Percentiles rank a stretch among this genome's conserved stretches.
Evolutionary conservation across 2,797 vertebrate species (phyloP).

Genomic region (Glyptemys insculpta): DNA sequence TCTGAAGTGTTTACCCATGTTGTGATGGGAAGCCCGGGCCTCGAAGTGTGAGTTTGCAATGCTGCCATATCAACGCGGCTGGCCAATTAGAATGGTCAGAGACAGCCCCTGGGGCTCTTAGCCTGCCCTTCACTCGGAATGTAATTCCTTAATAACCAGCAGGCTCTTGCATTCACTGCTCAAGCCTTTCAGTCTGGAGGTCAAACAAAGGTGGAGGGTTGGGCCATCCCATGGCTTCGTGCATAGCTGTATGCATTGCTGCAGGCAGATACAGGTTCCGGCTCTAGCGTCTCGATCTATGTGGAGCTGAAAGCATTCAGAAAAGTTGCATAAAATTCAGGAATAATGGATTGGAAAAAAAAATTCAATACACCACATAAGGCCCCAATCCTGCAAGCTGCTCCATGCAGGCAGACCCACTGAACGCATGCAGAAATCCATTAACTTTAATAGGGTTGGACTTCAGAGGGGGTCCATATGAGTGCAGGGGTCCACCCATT

Average conservation of each 20-base stretch:
- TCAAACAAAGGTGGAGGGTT: neutral
- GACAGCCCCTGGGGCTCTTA: neutral
- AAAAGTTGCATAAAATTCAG: neutral
- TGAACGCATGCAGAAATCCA: neutral
- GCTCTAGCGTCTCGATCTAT: neutral
- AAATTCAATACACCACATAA: neutral
- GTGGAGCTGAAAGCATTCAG: neutral
- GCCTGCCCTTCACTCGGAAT: neutral
- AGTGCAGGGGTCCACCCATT: neutral
- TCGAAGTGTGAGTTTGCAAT: rapidly evolving
- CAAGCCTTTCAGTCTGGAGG: neutral
- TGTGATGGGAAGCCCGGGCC: rapidly evolving
- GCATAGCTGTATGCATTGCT: neutral
- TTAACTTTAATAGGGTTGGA: neutral
- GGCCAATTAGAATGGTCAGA: neutral
- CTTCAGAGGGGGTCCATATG: neutral
- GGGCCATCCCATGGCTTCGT: neutral
- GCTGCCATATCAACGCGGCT: rapidly evolving
- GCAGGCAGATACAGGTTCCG: neutral
- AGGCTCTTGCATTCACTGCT: neutral
- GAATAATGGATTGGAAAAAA: no score
- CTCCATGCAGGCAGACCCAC: neutral
- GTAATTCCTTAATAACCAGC: neutral
- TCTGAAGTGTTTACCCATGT: neutral
- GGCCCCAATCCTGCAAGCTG: neutral